Evolutionary conservation across 1,140 invertebrate species (phyloP).

Genomic region (Aphelenchoides avenae): DNA sequence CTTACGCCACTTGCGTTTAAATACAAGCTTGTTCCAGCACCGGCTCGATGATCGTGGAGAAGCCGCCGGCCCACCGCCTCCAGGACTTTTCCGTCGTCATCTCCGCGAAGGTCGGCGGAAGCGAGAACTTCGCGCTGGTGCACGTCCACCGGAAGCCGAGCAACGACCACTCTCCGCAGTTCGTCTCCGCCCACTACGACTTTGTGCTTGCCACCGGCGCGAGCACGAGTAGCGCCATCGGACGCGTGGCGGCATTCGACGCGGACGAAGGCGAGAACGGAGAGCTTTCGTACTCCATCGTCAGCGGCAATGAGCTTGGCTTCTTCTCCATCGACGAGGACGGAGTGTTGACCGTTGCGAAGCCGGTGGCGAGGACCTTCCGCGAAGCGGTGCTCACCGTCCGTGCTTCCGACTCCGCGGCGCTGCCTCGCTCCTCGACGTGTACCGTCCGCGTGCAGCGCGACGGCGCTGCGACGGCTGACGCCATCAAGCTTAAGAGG

Average conservation of each 20-base stretch:
- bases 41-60: constrained; percentile 2
- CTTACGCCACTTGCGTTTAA: neutral
- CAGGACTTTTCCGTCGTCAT: constrained; percentile 14
- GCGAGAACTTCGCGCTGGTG: constrained; percentile 14
- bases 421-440: neutral
- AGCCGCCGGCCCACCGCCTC: neutral
- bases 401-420: neutral
- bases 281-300: constrained; percentile 1
- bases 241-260: neutral
- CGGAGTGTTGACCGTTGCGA: neutral
- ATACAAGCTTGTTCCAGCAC: constrained; percentile 3
- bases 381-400: neutral
- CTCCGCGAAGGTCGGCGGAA: constrained; percentile 10
- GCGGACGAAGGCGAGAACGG: neutral
- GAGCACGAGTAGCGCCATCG: neutral
- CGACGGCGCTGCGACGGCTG: neutral
- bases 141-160: constrained; percentile 12
- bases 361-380: neutral
- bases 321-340: constrained; percentile 1
- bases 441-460: neutral
- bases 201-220: constrained; percentile 1
- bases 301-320: constrained; percentile 7
- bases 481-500: neutral
- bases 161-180: constrained; percentile 15
- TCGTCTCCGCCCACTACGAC: constrained; percentile 16